phyloP scores from a whole-genome alignment of 2,797 vertebrate genomes.

The Novumbra hubbsi region DNA sequence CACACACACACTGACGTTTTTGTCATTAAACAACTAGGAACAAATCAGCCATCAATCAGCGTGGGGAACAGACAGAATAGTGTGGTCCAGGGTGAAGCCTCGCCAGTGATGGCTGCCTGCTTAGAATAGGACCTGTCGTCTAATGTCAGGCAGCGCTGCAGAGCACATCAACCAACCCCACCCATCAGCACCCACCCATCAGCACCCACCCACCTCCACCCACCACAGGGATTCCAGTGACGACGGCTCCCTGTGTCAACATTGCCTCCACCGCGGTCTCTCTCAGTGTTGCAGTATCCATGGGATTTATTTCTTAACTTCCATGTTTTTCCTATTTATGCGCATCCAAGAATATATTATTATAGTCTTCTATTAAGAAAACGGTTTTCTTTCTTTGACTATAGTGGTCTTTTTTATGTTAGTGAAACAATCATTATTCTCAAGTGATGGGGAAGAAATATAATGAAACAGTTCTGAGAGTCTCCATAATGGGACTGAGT shows the following conservation, averaged over 20 bases:
- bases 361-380: not conserved
- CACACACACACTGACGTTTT: not conserved
- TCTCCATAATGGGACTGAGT: not conserved
- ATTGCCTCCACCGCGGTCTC: not conserved
- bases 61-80: constrained; percentile 28
- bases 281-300: not conserved
- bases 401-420: not conserved
- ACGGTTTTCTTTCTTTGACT: not conserved
- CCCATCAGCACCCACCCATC: constrained; percentile 21
- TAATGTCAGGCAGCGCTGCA: constrained; percentile 14
- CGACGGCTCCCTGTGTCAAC: constrained; percentile 20
- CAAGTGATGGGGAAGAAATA: not conserved
- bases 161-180: constrained; percentile 11
- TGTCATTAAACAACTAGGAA: constrained; percentile 25
- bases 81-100: constrained; percentile 28
- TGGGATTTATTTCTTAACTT: not conserved
- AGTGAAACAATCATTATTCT: not conserved
- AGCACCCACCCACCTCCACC: not conserved
- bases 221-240: not conserved
- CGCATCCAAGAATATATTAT: not conserved
- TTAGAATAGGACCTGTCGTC: constrained; percentile 38
- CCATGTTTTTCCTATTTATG: not conserved
- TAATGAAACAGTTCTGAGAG: not conserved
- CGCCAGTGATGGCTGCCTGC: constrained; percentile 23
- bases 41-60: constrained; percentile 28